These are phyloP conservation scores for Drosophila pandora DNA, from an alignment of 1,140 invertebrate genomes.

Conservation along the genomic window DNA sequence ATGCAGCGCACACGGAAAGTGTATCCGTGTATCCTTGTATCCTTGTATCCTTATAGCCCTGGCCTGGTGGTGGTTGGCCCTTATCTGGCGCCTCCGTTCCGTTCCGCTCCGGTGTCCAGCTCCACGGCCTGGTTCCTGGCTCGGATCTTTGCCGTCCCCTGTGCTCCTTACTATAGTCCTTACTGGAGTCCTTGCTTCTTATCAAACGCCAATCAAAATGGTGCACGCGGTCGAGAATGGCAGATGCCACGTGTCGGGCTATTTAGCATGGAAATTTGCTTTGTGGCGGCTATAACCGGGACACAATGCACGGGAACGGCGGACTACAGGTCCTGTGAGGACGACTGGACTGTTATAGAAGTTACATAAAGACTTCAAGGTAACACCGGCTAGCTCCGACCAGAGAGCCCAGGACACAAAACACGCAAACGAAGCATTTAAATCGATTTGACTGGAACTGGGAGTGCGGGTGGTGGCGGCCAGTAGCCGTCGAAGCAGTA, in stretches of 20 bases:
- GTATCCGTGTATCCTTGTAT: background rate
- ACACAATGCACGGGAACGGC: conserved; percentile 33
- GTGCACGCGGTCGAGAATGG: conserved; percentile 38
- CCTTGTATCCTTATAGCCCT: background rate
- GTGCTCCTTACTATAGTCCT: no score
- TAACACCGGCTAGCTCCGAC: conserved; percentile 50
- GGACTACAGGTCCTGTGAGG: conserved; percentile 1
- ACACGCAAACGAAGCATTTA: conserved; percentile 78
- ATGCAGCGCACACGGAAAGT: conserved; percentile 32
- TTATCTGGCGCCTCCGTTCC: conserved; percentile 19
- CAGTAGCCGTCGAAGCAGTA: conserved; percentile 33
- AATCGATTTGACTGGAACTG: conserved; percentile 58
- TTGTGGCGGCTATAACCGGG: conserved; percentile 34
- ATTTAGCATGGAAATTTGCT: conserved; percentile 61
- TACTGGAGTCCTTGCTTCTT: conserved; percentile 35
- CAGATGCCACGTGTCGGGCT: conserved; percentile 58
- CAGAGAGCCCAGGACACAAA: conserved; percentile 47
- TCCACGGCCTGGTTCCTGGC: conserved; percentile 1
- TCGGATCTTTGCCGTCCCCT: conserved; percentile 11
- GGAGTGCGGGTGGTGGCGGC: conserved; percentile 31
- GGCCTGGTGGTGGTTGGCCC: conserved; percentile 6
- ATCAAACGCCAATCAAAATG: conserved; percentile 58
- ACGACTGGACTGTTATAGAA: conserved; percentile 23
- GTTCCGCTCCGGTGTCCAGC: background rate
- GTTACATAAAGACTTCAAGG: conserved; percentile 67